Evolutionary conservation across 2,888 invertebrate genomes (phyloP), one percentile per base, ranked within the genome.

Genomic region (Dorcus hopei): DNA sequence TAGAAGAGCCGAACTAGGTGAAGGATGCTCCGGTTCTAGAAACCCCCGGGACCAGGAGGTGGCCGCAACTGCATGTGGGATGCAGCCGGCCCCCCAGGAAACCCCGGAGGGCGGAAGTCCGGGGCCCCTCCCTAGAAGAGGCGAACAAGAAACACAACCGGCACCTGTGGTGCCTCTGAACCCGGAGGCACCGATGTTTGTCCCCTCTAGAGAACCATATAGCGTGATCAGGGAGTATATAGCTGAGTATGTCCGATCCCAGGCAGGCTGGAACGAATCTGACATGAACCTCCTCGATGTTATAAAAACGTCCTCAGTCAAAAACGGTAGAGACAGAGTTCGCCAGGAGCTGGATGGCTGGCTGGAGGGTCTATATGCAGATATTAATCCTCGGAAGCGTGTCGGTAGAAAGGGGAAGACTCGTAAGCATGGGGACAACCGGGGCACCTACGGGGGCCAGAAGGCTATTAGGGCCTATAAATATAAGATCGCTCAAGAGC

Each of bases 401-500:
- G 19, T 6, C 11, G 7, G 8, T 3, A 6, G 3, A 14, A 14
- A 33, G 9, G 41, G 42, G 11, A 42, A 52, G 43, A 43, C 43
- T 19, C 43, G 9, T 9, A 8, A 33, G 5, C 7, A 3, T 1
- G 43, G 9, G 41, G 42, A 19, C 5, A 26, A 19, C 52, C 7
- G n/a, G 1, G 33, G 19, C 9, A 3, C 16, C 2, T 14, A 19
- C 38, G 26, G 8, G 23, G 3, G 19, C 19, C 19, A 19, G 19
- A 19, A 19, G 3, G 19, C 19, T 2, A 14, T 14, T 14, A n/a
- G 41, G 26, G 49, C 53, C 38, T 42, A 48, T 41, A 33, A 39
- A 9, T 57, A 57, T 39, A 52, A 51, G 39, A n/a, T 42, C 2
- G 55, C 47, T 1, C 59, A 59, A 33, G 19, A 49, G 3, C 26